Conservation (phyloP, 2,797 vertebrate genomes). For the Enteromius treurensis region DNA sequence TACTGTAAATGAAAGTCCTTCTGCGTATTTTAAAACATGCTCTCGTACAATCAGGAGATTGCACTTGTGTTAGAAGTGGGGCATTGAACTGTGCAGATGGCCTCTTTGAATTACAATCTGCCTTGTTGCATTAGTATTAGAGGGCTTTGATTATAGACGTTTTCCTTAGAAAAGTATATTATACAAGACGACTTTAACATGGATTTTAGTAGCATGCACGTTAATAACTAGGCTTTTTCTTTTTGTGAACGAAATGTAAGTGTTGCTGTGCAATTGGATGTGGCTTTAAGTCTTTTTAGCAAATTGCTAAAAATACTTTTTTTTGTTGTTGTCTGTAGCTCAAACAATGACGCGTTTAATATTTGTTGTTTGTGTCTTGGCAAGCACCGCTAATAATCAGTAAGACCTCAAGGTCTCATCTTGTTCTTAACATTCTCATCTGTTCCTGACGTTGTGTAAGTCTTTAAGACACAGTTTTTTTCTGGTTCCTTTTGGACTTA, state of each 20-base stretch:
- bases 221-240: neutral
- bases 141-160: neutral
- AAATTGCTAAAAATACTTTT: neutral
- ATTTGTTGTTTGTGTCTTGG: neutral
- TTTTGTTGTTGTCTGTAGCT: neutral
- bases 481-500: neutral
- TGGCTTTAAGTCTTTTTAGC: neutral
- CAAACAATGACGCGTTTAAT: neutral
- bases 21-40: slow-evolving; percentile 32
- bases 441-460: neutral
- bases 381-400: neutral
- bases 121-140: neutral
- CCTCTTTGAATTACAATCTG: slow-evolving; percentile 14
- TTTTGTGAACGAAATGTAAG: neutral
- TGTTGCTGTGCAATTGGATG: neutral
- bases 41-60: slow-evolving; percentile 54
- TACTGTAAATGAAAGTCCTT: slow-evolving; percentile 28
- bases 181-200: neutral
- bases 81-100: neutral
- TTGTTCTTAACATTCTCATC: neutral
- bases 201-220: neutral
- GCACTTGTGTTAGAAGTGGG: slow-evolving; percentile 22
- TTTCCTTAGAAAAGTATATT: neutral
- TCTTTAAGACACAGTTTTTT: neutral
- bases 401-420: neutral